Percentiles rank a stretch among this genome's conserved stretches.
phyloP scores from a whole-genome alignment of 2,113 vertebrate species.

The Atrichornis clamosus region DNA sequence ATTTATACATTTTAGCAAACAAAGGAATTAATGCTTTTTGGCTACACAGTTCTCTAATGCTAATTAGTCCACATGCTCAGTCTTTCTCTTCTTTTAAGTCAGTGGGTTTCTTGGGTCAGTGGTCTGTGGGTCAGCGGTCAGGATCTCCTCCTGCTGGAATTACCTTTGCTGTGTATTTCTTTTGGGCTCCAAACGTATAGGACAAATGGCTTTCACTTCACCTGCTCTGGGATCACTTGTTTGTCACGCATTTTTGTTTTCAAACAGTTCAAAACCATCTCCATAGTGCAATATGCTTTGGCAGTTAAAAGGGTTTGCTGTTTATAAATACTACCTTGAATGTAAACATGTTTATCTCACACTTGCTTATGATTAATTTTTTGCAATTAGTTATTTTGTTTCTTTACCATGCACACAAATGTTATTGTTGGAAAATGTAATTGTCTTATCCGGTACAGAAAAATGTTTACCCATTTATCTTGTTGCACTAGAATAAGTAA shows the following conservation, averaged over 20 bases:
- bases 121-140: not conserved
- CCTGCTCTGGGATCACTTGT: not conserved
- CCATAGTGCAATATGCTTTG: not conserved
- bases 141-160: accelerated
- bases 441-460: not conserved
- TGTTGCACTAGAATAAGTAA: not conserved
- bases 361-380: not conserved
- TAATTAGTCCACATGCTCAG: not conserved
- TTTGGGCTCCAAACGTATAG: not conserved
- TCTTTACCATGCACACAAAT: not conserved
- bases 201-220: not conserved
- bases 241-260: not conserved
- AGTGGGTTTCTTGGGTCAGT: not conserved
- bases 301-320: not conserved
- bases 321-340: not conserved
- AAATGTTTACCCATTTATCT: not conserved
- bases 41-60: not conserved
- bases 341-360: not conserved
- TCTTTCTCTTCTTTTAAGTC: not conserved
- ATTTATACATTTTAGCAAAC: not conserved
- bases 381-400: not conserved
- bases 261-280: not conserved
- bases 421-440: not conserved
- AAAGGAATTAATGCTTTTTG: not conserved
- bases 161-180: not conserved